Base-by-base conservation (phyloP, 1,140 invertebrate species). In the Leptinotarsa lineolata region DNA sequence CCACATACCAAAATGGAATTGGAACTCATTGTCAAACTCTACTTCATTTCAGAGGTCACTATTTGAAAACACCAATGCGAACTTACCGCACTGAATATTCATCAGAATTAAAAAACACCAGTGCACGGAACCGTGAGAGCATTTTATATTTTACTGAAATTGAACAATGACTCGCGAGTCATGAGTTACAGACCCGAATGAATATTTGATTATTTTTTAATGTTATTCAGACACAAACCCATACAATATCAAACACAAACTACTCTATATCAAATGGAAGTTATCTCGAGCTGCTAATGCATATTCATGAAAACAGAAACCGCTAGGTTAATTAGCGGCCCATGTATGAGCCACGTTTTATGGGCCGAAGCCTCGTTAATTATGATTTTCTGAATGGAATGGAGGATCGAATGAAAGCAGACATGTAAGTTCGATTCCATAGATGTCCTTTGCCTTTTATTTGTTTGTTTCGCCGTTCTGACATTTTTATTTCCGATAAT, bases 251-350 rank as follows among this genome's bases (percentile, higher is more conserved):
- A 15, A 66, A 66, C n/a, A 18, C 22, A 44, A 18, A 39, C 30
- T 66, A 12, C 39, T 66, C 64, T 66, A n/a, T 44, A 66, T 44
- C 64, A 66, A 66, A 66, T 66, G 30, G 39, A 66, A 20, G 22
- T 39, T 18, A 66, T 39, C 64, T 66, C 11, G 5, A 59, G 5
- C 39, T 44, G 16, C 22, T 66, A 30, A 66, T 66, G 39, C 64
- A 66, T 66, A 66, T 66, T 66, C 64, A 66, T 66, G 64, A 66
- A 66, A 66, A 66, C 64, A 39, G 39, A 66, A 66, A 66, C 64
- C 39, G 64, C 64, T 66, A 39, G 64, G 64, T 66, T 66, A 66
- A 66, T 66, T 66, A 66, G 64, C 39, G 64, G 64, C 44, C 21
- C 39, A 44, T 66, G 64, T 66, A 66, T 66, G 64, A n/a, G 39